Evolutionary conservation across 2,888 invertebrate species (phyloP).

Genomic region (Melolontha melolontha): DNA sequence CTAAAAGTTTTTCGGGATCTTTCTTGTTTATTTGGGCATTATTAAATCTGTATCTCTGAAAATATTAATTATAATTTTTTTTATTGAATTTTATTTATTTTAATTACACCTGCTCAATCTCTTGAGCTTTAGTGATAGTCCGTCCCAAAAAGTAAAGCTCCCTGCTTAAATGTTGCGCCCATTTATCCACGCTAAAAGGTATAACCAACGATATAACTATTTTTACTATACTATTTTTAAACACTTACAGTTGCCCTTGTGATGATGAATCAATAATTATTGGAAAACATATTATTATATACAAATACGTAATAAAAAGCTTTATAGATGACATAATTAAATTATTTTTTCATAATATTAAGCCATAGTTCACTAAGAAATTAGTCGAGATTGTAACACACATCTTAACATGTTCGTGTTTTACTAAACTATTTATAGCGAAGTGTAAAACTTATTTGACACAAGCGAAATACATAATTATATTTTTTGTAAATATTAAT

Average conservation of each 20-base stretch:
- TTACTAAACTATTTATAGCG: no score
- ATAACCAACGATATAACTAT: not conserved
- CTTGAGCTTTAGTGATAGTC: conserved; percentile 80
- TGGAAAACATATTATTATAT: conserved; percentile 22
- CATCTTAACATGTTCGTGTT: no score
- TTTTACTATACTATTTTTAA: conserved; percentile 15
- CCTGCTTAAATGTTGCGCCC: conserved; percentile 83
- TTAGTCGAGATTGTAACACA: no score
- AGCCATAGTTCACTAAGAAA: no score
- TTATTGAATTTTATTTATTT: conserved; percentile 15
- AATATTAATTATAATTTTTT: conserved; percentile 48
- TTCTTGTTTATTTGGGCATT: conserved; percentile 84
- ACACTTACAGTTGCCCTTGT: conserved; percentile 36
- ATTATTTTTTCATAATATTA: not conserved
- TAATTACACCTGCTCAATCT: conserved; percentile 78
- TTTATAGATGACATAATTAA: conserved; percentile 17
- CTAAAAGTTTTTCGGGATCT: conserved; percentile 82
- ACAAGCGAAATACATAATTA: no score
- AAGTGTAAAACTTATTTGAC: no score
- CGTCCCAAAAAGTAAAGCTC: conserved; percentile 84
- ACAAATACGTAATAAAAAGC: not conserved
- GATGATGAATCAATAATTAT: conserved; percentile 20
- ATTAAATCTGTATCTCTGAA: conserved; percentile 81
- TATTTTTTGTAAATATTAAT: no score
- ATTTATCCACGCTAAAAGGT: conserved; percentile 76